Evolutionary conservation across 1,140 invertebrate species (phyloP).

Genomic region (Platyura marginata): DNA sequence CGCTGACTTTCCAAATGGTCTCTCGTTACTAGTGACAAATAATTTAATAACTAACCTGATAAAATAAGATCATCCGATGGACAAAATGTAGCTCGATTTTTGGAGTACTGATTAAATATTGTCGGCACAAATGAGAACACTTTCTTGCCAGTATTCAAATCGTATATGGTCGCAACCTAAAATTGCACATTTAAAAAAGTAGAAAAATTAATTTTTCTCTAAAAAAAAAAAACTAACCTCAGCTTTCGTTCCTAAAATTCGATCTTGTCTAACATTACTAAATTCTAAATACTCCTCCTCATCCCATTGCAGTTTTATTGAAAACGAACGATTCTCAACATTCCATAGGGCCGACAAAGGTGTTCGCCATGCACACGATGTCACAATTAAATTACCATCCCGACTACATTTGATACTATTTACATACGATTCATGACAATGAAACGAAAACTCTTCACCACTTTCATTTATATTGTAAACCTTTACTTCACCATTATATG

Average conservation of each 20-base stretch:
- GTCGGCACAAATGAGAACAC: constrained; percentile 56
- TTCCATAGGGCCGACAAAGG: constrained; percentile 77
- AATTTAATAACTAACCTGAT: constrained; percentile 29
- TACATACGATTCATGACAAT: constrained; percentile 69
- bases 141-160: constrained; percentile 61
- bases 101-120: constrained; percentile 79
- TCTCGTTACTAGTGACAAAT: background rate
- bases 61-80: constrained; percentile 85
- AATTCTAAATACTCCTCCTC: constrained; percentile 86
- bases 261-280: constrained; percentile 68
- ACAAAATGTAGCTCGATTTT: constrained; percentile 87
- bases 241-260: constrained; percentile 64
- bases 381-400: constrained; percentile 62
- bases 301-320: constrained; percentile 50
- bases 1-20: too few species aligned
- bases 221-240: too few species aligned
- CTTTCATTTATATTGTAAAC: constrained; percentile 68
- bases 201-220: constrained; percentile 34
- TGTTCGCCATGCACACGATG: constrained; percentile 64
- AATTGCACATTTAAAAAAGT: constrained; percentile 10
- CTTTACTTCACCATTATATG: constrained; percentile 71
- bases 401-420: constrained; percentile 46
- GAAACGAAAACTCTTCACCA: constrained; percentile 55
- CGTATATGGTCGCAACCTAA: constrained; percentile 59
- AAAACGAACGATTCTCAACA: constrained; percentile 45